These are phyloP conservation scores for Holothuria scabra DNA, from an alignment of 53 echinoderm and acorn worm genomes.

Conservation along the genomic window DNA sequence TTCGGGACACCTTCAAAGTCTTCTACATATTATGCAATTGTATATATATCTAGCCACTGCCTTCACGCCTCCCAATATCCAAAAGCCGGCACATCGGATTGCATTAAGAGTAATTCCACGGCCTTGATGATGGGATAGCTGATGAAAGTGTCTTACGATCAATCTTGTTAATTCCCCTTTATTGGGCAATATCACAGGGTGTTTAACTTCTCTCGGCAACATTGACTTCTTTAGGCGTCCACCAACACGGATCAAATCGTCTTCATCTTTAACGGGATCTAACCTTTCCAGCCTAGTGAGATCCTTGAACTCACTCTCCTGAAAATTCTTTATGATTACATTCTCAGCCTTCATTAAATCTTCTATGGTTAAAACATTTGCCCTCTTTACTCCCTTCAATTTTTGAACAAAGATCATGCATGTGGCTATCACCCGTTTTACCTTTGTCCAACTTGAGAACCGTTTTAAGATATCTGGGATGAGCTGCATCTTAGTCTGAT, in stretches of 20 bases:
- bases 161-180: no score
- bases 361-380: slow-evolving; percentile 6
- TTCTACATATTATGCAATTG: slow-evolving; percentile 37
- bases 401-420: slow-evolving; percentile 22
- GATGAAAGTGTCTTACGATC: no score
- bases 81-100: slow-evolving; percentile 5
- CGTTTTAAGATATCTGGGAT: slow-evolving; percentile 3
- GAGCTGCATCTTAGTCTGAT: no score
- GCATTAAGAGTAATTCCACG: slow-evolving; percentile 33
- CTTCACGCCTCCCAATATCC: neutral
- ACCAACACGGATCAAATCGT: no score
- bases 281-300: slow-evolving; percentile 48
- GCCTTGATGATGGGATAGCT: slow-evolving; percentile 7
- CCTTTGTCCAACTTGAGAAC: slow-evolving; percentile 30
- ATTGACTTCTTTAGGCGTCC: no score
- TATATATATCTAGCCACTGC: slow-evolving; percentile 47
- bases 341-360: slow-evolving; percentile 40
- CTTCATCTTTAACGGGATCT: neutral
- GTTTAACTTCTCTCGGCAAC: no score
- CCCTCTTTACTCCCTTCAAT: neutral
- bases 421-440: slow-evolving; percentile 26
- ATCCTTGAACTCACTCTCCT: slow-evolving; percentile 24
- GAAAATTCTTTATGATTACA: slow-evolving; percentile 26
- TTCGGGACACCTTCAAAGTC: slow-evolving; percentile 7
- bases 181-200: no score